These are phyloP conservation scores for Byasa hedistus DNA, from an alignment of 2,888 invertebrate genomes.

Conservation along the genomic window DNA sequence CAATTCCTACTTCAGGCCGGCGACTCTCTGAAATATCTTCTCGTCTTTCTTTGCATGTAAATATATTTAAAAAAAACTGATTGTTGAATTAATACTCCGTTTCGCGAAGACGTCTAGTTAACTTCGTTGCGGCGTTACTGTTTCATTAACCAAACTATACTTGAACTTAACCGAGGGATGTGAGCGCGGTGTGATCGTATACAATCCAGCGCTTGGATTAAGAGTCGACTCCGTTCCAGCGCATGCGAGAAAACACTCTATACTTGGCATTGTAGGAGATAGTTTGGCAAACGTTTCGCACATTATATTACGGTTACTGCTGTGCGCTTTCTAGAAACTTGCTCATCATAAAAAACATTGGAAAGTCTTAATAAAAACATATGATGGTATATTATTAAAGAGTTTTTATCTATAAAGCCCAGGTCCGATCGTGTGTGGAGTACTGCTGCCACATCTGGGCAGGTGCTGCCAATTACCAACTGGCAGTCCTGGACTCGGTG, in stretches of 20 bases:
- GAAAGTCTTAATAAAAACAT: too few relatives aligned
- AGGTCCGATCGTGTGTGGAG: too few relatives aligned
- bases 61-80: too few relatives aligned
- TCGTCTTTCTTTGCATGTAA: too few relatives aligned
- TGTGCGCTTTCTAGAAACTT: slow-evolving; percentile 12
- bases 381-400: too few relatives aligned
- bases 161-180: slow-evolving; percentile 20
- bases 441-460: too few relatives aligned
- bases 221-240: not conserved
- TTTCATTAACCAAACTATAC: slow-evolving; percentile 14
- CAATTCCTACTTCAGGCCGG: too few relatives aligned
- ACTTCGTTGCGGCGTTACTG: slow-evolving; percentile 16
- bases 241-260: slow-evolving; percentile 2
- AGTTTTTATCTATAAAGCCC: too few relatives aligned
- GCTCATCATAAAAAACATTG: slow-evolving; percentile 1
- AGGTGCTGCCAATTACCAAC: too few relatives aligned
- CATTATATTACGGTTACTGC: not conserved
- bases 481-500: too few relatives aligned
- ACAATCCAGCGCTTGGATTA: slow-evolving; percentile 1
- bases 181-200: slow-evolving; percentile 1
- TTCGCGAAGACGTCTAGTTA: not conserved
- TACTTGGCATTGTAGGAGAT: not conserved
- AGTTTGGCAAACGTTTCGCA: not conserved
- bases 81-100: too few relatives aligned
- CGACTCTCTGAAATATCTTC: too few relatives aligned